Evolutionary conservation across 2,888 invertebrate species (phyloP).

Genomic region (Lasioglossum figueresi): DNA sequence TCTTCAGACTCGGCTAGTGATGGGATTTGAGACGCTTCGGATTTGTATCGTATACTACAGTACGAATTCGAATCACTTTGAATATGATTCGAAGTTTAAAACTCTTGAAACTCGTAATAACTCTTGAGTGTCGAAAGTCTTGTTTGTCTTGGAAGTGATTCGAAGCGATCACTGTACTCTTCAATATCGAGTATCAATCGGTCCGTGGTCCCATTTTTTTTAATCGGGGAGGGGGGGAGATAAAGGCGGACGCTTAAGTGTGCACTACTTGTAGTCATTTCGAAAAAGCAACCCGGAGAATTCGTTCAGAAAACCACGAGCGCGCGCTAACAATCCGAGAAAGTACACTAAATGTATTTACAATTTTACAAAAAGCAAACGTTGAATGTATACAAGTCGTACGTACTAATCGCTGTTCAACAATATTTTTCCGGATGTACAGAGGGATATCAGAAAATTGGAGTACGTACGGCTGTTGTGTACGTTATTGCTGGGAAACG

Average conservation of each 20-base stretch:
- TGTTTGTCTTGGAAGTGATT: no score
- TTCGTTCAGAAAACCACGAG: background rate
- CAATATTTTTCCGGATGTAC: slow-evolving; percentile 30
- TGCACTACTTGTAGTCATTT: background rate
- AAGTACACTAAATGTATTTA: background rate
- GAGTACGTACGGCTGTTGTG: background rate
- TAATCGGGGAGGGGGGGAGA: background rate
- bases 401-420: background rate
- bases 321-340: background rate
- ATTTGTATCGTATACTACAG: no score
- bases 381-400: background rate
- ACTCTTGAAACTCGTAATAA: no score
- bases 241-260: background rate
- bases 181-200: no score
- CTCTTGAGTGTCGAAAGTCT: no score
- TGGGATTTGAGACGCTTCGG: no score
- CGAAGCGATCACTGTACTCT: no score
- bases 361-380: background rate
- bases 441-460: background rate
- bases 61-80: no score
- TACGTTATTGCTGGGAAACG: slow-evolving; percentile 8
- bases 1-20: no score
- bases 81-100: no score
- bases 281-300: background rate
- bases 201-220: background rate